Conservation (phyloP, 2,797 vertebrate species). For the Chrosomus eos region DNA sequence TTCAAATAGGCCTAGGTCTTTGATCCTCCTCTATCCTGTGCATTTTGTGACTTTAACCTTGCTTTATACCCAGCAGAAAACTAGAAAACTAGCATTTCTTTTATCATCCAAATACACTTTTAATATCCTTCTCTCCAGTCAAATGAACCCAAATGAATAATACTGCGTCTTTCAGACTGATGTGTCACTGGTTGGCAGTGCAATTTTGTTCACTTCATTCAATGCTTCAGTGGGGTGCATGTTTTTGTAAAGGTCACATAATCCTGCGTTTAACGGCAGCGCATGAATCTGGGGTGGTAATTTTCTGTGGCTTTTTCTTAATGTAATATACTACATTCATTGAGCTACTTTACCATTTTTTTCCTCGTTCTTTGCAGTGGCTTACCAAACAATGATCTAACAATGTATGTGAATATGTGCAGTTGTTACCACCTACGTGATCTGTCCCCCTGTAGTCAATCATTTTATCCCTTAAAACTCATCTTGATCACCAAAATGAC, state of each 20-base stretch:
- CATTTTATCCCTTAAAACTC: too few relatives aligned
- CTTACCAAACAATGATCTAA: neutral
- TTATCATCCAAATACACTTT: neutral
- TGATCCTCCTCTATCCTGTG: neutral
- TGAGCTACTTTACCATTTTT: neutral
- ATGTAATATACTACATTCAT: neutral
- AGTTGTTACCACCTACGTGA: neutral
- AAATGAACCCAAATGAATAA: conserved; percentile 18
- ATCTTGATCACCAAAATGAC: too few relatives aligned
- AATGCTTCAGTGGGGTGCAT: conserved; percentile 43
- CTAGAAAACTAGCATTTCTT: neutral
- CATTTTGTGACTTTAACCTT: neutral
- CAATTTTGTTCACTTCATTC: conserved; percentile 31
- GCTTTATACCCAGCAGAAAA: neutral
- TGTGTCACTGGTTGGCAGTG: conserved; percentile 16
- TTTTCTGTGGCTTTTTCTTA: neutral
- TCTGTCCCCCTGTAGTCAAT: neutral
- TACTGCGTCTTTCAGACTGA: neutral
- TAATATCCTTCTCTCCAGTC: neutral
- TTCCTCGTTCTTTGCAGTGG: neutral
- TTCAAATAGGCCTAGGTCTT: neutral
- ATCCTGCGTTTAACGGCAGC: conserved; percentile 28
- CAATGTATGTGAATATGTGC: neutral
- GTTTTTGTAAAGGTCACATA: conserved; percentile 53
- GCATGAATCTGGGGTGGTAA: neutral